Base-by-base conservation (phyloP, 2,888 invertebrate genomes). In the Cabera pusaria region DNA sequence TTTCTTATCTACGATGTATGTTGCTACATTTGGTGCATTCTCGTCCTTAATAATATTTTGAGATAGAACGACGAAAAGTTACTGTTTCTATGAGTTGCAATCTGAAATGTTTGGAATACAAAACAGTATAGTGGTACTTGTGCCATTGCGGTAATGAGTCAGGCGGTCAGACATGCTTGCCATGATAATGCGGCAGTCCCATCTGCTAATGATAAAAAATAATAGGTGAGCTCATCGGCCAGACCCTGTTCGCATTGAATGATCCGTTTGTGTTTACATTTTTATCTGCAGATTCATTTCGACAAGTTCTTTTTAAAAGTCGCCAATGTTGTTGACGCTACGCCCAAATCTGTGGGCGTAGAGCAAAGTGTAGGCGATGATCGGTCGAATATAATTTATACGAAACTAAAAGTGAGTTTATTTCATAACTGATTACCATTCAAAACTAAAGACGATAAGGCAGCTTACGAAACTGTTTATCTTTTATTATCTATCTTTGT, bases 201-300 rank as follows among this genome's bases (percentile, higher is more conserved):
- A 52, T 58, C 60, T 67, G 66, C 58, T 72, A 72, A 70, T 73
- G 63, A 61, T 66, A 75, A 74, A 72, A 76, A 70, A 65, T 59
- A 55, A 65, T 59, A 59, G 61, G 45, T 76, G 73, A 78, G 67
- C 62, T 77, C 77, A 79, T 69, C 64, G 41, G 33, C 46, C 51
- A 38, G 45, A 60, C 56, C 4, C 52, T 52, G 52, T 47, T 52
- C 46, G 40, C 47, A 57, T 52, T 58, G 43, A 52, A 45, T 57
- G 52, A 51, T 62, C 52, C 42, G 36, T 34, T 39, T 26, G 17
- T 51, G 46, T 59, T 53, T 49, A 47, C 48, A 39, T 33, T 44
- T 40, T 52, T 49, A 55, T 49, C 39, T 33, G 7, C 17, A 7
- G 52, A 35, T 47, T 55, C 33, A 39, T 39, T 56, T 56, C 51